Base-by-base conservation (phyloP, 2,113 vertebrate species). In the Diglossa brunneiventris region DNA sequence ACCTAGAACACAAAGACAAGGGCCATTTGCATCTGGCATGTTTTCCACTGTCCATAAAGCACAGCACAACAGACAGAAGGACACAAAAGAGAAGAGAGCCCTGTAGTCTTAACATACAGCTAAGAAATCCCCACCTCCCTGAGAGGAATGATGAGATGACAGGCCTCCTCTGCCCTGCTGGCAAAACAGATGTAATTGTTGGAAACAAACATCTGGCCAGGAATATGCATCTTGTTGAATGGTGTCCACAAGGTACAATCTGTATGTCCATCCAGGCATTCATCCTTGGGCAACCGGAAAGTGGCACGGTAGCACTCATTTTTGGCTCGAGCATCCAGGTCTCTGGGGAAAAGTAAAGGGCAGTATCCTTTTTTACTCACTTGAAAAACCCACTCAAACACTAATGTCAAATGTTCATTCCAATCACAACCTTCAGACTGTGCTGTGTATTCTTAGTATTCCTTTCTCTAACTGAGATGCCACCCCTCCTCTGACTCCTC, bases 141-240 rank as follows among this genome's bases (percentile, higher is more conserved):
- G 63, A 99, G 98, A 3, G 99, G 99, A 89, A 99, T 99, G 96
- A 99, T 99, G 42, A 99, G 98, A 73, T 99, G 98, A 97, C 99
- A 99, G 4, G 98, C 97, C 13, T 99, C 99, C 69, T 99, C 99
- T 68, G 99, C 99, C 66, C 98, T 98, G 97, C 99, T 99, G 96
- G 98, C 98, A 35, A 99, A 99, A 95, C 99, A 99, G 96, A 99
- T 99, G 95, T 99, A 99, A 94, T 99, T 99, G 97, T 99, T 99
- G 95, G 99, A 99, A 96, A 99, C 99, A 96, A 99, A 99, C 98
- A 99, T 99, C 97, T 99, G 99, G 33, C 99, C 99, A 0, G 98
- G 98, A 64, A 99, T 99, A 72, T 99, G 99, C 97, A 98, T 99
- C 97, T 99, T 99, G 69, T 98, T 98, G 74, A 99, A 99, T 0